Evolutionary conservation across 2,888 invertebrate species (phyloP).

Genomic region (Osmoderma eremita): DNA sequence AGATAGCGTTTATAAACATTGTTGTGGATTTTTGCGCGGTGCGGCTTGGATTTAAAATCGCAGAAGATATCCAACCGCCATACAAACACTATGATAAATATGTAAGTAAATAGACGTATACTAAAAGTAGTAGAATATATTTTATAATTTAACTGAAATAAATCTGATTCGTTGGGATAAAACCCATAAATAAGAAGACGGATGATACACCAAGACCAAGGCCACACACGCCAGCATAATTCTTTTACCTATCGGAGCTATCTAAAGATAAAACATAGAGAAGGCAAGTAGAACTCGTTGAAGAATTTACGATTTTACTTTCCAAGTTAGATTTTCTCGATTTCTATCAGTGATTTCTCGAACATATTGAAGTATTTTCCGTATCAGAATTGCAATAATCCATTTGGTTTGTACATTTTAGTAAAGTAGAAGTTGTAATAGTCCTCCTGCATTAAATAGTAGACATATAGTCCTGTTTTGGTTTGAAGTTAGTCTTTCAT

Average conservation of each 20-base stretch:
- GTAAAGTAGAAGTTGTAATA: too few relatives aligned
- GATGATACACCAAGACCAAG: slow-evolving; percentile 58
- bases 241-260: slow-evolving; percentile 58
- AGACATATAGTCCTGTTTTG: background rate
- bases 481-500: background rate
- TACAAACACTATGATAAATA: slow-evolving; percentile 38
- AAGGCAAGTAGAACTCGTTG: slow-evolving; percentile 57
- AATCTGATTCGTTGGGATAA: slow-evolving; percentile 57
- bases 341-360: slow-evolving; percentile 42
- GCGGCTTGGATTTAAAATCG: slow-evolving; percentile 15
- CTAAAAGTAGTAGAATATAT: slow-evolving; percentile 43
- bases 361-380: slow-evolving; percentile 18
- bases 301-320: slow-evolving; percentile 58
- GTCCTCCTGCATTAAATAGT: too few relatives aligned
- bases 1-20: slow-evolving; percentile 39
- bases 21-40: slow-evolving; percentile 25
- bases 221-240: slow-evolving; percentile 58
- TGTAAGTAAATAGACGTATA: slow-evolving; percentile 39
- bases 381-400: background rate
- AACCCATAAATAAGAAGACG: slow-evolving; percentile 57
- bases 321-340: slow-evolving; percentile 53
- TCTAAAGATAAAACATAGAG: slow-evolving; percentile 58
- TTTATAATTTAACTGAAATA: slow-evolving; percentile 55
- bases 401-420: background rate
- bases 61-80: slow-evolving; percentile 6